These are phyloP conservation scores for Cephus rjabovi DNA, from an alignment of 2,888 invertebrate genomes.

Conservation along the genomic window DNA sequence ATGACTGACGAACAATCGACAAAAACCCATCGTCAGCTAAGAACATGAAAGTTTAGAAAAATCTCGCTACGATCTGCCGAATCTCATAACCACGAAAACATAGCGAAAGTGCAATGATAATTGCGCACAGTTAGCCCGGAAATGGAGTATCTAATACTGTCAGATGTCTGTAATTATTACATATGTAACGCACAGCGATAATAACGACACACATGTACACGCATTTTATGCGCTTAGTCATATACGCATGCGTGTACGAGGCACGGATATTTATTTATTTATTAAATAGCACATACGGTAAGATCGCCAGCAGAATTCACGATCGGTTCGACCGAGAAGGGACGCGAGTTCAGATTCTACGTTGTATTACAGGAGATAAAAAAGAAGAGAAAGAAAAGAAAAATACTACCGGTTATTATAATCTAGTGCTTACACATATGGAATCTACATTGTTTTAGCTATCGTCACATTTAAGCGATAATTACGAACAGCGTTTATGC, in stretches of 20 bases:
- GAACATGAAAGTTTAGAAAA: not conserved
- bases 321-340: no score
- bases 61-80: not conserved
- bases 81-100: not conserved
- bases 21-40: not conserved
- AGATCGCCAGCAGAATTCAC: not conserved
- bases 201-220: not conserved
- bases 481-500: not conserved
- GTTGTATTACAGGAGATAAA: not conserved
- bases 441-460: not conserved
- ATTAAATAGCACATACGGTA: not conserved
- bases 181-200: not conserved
- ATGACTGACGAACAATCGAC: not conserved
- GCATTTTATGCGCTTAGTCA: not conserved
- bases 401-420: not conserved
- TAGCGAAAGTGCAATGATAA: not conserved
- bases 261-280: not conserved
- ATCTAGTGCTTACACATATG: not conserved
- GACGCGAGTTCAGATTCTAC: not conserved
- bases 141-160: not conserved
- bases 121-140: not conserved
- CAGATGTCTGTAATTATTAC: not conserved
- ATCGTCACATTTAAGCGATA: not conserved
- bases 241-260: not conserved
- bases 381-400: not conserved